Percentiles rank a stretch among this genome's conserved stretches.
phyloP scores from a whole-genome alignment of 92 coral and sea anemone species.

The Phenganax subtilis region DNA sequence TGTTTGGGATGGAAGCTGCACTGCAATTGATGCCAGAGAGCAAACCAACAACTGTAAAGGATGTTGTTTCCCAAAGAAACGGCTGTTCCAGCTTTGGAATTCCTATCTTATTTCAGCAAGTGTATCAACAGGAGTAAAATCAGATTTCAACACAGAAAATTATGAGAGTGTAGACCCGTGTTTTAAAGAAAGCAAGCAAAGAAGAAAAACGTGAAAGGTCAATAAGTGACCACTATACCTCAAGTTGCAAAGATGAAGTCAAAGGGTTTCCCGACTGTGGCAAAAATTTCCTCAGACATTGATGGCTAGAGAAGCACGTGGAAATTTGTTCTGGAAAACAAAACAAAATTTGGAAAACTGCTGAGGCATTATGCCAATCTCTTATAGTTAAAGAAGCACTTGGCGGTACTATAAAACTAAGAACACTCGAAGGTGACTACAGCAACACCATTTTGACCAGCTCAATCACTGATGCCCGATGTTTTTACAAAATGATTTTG shows the following conservation, averaged over 20 bases:
- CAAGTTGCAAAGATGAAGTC: background rate
- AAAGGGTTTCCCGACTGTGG: background rate
- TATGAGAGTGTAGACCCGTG: background rate
- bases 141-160: slow-evolving; percentile 19
- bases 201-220: background rate
- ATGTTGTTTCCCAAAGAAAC: background rate
- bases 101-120: slow-evolving; percentile 5
- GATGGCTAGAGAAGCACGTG: background rate
- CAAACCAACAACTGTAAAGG: slow-evolving; percentile 36
- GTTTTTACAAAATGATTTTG: background rate
- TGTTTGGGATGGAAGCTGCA: background rate
- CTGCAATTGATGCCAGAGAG: slow-evolving; percentile 28
- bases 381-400: background rate
- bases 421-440: background rate
- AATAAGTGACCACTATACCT: background rate
- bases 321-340: background rate
- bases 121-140: slow-evolving; percentile 32
- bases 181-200: background rate
- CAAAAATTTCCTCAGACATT: background rate
- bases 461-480: background rate
- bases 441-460: background rate
- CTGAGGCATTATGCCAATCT: background rate
- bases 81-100: slow-evolving; percentile 14
- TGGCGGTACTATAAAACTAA: background rate
- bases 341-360: background rate